Evolutionary conservation across 2,113 vertebrate genomes (phyloP), one percentile per base, ranked within the genome.

Genomic region (Chinchilla lanigera): DNA sequence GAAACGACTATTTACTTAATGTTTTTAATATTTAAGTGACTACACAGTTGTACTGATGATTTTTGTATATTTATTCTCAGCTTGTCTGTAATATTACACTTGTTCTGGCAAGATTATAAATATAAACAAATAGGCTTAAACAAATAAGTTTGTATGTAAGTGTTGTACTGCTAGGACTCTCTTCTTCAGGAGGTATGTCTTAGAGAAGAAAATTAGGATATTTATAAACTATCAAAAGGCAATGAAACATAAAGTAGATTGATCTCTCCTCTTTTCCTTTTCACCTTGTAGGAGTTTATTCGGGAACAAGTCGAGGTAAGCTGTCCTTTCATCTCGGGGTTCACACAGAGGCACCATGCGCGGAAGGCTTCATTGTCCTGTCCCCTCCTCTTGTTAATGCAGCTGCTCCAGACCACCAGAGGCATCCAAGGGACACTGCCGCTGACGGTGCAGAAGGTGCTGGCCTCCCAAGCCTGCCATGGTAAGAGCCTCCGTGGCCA

Each of bases 381-480:
- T 38, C 69, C 77, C 69, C 93, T 97, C 95, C 63, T 97, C 60
- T 24, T 84, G 35, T 89, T 90, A 93, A 16, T 97, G 28, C 95
- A 99, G 99, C 97, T 99, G 83, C 98, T 99, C 41, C 98, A 98
- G 97, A 98, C 99, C 69, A 98, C 99, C 30, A 99, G 99, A 97
- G 98, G 99, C 97, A 98, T 99, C 89, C 98, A 97, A 96, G 99
- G 98, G 67, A 98, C 99, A 13, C 95, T 99, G 90, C 99, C 99
- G 75, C 98, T 99, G 91, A 99, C 99, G 0, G 99, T 99, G 93
- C 98, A 99, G 92, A 99, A 99, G 98, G 99, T 99, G 80, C 97
- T 99, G n/a, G 99, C 99, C 91, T 99, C 99, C 35, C 99, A 99
- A 69, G 99, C 99, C 16, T 99, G 99, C 96, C 99, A 99, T 16